A percentile compares a stretch with the other conserved stretches of the same genome.
Evolutionary conservation across 1,140 invertebrate genomes (phyloP).

Genomic region (Zelostemma sp.): DNA sequence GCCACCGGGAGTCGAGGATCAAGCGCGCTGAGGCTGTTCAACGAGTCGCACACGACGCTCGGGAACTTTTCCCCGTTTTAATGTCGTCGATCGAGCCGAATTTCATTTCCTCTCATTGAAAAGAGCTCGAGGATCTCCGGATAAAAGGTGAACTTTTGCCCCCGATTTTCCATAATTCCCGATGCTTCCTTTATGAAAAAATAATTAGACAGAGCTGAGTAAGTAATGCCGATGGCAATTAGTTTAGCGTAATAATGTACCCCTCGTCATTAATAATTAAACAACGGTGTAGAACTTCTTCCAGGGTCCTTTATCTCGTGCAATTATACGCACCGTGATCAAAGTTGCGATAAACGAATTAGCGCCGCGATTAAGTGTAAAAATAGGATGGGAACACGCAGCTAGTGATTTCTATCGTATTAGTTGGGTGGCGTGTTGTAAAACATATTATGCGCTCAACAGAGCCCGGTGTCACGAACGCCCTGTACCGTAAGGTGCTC

Average conservation of each 20-base stretch:
- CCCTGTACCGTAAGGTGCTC: constrained; percentile 27
- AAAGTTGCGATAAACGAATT: constrained; percentile 56
- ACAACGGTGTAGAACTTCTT: constrained; percentile 41
- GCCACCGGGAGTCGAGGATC: constrained; percentile 29
- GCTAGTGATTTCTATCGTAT: constrained; percentile 56
- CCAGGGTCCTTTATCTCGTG: constrained; percentile 44
- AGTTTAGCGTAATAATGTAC: constrained; percentile 28
- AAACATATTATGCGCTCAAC: constrained; percentile 35
- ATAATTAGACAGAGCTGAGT: constrained; percentile 44
- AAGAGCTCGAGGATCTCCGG: too few relatives aligned
- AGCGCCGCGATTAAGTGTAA: constrained; percentile 63
- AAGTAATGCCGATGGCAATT: constrained; percentile 42
- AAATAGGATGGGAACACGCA: constrained; percentile 66
- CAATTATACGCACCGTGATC: constrained; percentile 52
- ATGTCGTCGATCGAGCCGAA: constrained; percentile 26
- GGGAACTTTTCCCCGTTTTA: constrained; percentile 20
- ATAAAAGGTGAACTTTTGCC: too few relatives aligned
- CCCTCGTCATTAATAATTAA: constrained; percentile 53
- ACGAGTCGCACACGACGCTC: constrained; percentile 24
- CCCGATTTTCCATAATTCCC: constrained; percentile 10
- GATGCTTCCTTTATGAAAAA: constrained; percentile 42
- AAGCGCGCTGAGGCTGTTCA: constrained; percentile 28
- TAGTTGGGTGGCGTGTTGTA: constrained; percentile 44
- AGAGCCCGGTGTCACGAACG: constrained; percentile 20
- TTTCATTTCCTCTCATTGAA: constrained; percentile 46